phyloP scores from a whole-genome alignment of 2,797 vertebrate species.

The Coracias cyanogaster region DNA sequence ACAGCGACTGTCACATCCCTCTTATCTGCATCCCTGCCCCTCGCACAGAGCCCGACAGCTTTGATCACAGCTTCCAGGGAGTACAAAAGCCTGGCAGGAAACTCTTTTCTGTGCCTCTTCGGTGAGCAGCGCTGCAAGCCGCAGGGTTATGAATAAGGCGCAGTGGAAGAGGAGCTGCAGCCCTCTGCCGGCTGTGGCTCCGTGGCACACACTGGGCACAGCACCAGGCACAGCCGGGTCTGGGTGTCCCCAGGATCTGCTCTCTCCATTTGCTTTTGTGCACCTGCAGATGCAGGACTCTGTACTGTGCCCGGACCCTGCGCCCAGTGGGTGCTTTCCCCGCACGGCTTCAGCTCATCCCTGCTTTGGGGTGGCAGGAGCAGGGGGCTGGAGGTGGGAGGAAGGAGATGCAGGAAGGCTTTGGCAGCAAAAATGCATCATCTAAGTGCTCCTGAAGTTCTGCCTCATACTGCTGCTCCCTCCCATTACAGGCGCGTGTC shows the following conservation, averaged over 20 bases:
- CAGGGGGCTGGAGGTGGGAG: not conserved
- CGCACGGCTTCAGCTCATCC: rapidly evolving
- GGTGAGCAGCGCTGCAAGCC: rapidly evolving
- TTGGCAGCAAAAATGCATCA: not conserved
- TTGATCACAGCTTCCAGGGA: not conserved
- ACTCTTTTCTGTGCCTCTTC: not conserved
- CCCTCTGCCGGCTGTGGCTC: conserved; percentile 3
- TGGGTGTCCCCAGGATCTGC: not conserved
- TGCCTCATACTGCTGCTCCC: not conserved
- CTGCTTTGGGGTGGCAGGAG: not conserved
- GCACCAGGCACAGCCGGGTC: not conserved
- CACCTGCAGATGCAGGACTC: not conserved
- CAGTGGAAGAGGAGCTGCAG: conserved; percentile 26
- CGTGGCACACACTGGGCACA: not conserved
- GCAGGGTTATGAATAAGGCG: not conserved
- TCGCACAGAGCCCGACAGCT: rapidly evolving
- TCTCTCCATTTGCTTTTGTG: not conserved
- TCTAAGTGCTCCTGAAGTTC: not conserved
- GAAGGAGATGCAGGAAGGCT: not conserved
- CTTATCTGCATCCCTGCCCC: not conserved
- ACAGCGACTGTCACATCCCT: not conserved
- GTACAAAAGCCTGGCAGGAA: not conserved
- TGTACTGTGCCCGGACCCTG: rapidly evolving
- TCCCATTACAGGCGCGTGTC: rapidly evolving
- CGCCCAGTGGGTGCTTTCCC: rapidly evolving